phyloP scores from a whole-genome alignment of 1,140 invertebrate species.

The Dreissena rostriformis region DNA sequence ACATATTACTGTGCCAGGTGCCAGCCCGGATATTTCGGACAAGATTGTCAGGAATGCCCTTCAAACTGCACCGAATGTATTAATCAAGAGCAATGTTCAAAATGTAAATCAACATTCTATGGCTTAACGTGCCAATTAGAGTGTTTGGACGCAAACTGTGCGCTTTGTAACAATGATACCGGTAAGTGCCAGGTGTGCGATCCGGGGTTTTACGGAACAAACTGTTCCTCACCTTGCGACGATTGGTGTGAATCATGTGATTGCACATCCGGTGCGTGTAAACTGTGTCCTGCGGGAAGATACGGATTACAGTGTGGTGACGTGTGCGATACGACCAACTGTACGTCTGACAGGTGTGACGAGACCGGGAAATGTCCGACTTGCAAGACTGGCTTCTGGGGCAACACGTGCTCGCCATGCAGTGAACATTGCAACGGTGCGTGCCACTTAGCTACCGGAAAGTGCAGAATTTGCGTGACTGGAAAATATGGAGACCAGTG shows the following conservation, averaged over 20 bases:
- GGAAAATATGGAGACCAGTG: too few species aligned
- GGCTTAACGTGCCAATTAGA: constrained; percentile 1
- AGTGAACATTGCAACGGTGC: not conserved
- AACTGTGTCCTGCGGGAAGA: not conserved
- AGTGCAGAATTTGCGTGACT: not conserved
- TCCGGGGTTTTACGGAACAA: constrained; percentile 4
- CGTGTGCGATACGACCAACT: not conserved
- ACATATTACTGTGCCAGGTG: not conserved
- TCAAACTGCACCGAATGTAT: not conserved
- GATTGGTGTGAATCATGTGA: constrained; percentile 8
- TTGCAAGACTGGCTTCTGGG: constrained; percentile 23
- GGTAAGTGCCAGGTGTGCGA: constrained; percentile 19
- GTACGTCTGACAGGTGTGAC: not conserved
- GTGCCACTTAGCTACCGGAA: constrained; percentile 3
- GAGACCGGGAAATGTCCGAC: constrained; percentile 1
- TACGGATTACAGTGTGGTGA: not conserved
- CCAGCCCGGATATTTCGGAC: constrained; percentile 14
- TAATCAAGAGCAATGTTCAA: not conserved
- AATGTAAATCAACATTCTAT: constrained; percentile 22
- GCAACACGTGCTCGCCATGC: not conserved
- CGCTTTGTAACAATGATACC: not conserved
- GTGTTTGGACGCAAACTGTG: not conserved
- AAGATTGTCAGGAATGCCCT: not conserved
- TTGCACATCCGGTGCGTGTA: not conserved
- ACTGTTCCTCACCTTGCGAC: not conserved